A percentile compares a stretch with the other conserved stretches of the same genome.
Evolutionary conservation across 2,888 invertebrate genomes (phyloP).

Genomic region (Pimpla rufipes): DNA sequence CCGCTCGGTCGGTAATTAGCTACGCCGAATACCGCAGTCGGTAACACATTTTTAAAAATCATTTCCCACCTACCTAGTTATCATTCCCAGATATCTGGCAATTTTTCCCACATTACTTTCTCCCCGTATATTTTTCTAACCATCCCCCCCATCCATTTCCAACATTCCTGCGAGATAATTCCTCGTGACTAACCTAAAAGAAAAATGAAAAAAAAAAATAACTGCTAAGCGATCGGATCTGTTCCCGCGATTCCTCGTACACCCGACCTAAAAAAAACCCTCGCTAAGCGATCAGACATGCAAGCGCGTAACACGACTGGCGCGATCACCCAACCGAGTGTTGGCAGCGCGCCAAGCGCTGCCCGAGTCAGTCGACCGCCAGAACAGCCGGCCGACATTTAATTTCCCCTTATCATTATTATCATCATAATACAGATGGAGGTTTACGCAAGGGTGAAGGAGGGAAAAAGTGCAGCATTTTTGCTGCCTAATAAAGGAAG

Average conservation of each 20-base stretch:
- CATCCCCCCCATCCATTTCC: neutral
- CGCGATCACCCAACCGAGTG: constrained; percentile 1
- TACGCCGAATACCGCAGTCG: no score
- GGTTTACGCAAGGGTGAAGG: neutral
- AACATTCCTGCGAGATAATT: neutral
- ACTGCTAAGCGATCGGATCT: no score
- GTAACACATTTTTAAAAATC: no score
- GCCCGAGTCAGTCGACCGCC: neutral
- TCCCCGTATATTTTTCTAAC: no score
- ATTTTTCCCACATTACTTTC: no score
- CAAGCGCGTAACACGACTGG: neutral
- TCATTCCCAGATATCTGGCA: no score
- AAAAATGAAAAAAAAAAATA: no score
- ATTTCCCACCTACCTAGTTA: no score
- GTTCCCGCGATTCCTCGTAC: no score
- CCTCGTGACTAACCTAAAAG: no score
- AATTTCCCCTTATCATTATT: neutral
- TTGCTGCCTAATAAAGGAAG: no score
- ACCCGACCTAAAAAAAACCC: neutral
- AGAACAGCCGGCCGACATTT: neutral
- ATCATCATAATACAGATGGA: neutral
- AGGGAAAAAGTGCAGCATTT: neutral
- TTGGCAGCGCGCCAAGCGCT: neutral
- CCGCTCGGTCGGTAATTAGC: no score
- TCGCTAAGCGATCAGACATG: neutral